Conservation (phyloP, 2,797 vertebrate species). For the Tenualosa ilisha region DNA sequence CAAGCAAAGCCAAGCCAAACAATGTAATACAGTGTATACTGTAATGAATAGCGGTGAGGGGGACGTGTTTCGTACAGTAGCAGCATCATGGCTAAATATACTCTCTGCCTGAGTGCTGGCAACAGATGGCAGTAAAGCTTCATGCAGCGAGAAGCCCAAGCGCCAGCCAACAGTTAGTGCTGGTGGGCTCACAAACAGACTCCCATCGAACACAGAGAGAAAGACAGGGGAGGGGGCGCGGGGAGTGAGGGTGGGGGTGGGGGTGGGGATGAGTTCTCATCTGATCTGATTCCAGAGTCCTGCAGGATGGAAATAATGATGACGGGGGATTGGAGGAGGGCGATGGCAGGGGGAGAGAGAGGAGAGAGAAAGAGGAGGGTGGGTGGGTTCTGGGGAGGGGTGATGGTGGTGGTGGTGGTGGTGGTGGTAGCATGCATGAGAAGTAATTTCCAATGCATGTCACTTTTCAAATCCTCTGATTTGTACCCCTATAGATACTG, state of each 20-base stretch:
- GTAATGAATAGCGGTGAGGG: background rate
- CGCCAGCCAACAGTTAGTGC: constrained; percentile 50
- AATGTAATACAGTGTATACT: background rate
- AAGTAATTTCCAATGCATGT: constrained; percentile 26
- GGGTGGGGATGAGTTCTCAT: background rate
- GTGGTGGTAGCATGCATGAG: background rate
- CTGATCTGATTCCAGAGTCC: constrained; percentile 38
- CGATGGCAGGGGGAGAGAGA: background rate
- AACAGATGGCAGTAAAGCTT: constrained; percentile 94
- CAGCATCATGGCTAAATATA: background rate
- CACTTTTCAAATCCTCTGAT: constrained; percentile 32
- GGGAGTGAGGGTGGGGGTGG: background rate
- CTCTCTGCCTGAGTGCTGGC: constrained; percentile 65
- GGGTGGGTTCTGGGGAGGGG: background rate
- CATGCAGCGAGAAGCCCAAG: constrained; percentile 56
- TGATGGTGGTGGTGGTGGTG: background rate
- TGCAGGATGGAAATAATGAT: constrained; percentile 41
- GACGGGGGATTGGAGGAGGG: constrained; percentile 18
- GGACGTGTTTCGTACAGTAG: background rate
- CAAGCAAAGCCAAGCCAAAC: background rate
- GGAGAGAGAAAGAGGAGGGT: background rate
- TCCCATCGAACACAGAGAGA: constrained; percentile 27
- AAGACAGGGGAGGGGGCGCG: background rate
- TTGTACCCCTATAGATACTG: constrained; percentile 17
- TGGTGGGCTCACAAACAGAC: constrained; percentile 30